These are phyloP conservation scores for Neomonachus schauinslandi DNA, from an alignment of 2,113 vertebrate species.

Conservation along the genomic window DNA sequence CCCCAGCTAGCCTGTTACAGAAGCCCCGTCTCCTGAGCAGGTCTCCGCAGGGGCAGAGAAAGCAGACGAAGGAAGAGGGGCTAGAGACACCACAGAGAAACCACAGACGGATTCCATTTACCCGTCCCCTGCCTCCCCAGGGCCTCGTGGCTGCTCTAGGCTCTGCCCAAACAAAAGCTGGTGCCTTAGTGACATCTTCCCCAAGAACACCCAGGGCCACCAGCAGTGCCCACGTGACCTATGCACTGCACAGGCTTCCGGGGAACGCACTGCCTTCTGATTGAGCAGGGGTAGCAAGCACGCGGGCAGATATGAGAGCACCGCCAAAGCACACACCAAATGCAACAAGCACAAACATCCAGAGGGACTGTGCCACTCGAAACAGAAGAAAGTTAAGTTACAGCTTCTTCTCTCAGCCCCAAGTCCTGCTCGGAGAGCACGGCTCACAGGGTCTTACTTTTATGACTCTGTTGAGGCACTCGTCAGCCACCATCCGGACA, in stretches of 20 bases:
- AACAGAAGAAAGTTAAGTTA: accelerated
- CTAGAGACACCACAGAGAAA: neutral
- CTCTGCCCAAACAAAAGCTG: neutral
- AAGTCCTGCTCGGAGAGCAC: accelerated
- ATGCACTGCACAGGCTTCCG: accelerated
- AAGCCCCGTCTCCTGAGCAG: neutral
- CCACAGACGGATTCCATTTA: neutral
- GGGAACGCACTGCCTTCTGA: neutral
- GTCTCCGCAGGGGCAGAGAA: neutral
- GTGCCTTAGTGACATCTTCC: neutral
- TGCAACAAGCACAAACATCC: neutral
- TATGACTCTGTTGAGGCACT: slow-evolving; percentile 99
- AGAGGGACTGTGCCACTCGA: accelerated
- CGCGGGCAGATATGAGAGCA: accelerated
- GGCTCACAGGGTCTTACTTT: slow-evolving; percentile 88
- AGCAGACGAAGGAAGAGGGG: neutral
- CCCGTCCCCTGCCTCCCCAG: accelerated
- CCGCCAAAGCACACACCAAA: neutral
- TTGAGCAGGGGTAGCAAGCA: neutral
- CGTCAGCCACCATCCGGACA: slow-evolving; percentile 98
- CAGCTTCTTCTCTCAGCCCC: neutral
- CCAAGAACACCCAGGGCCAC: neutral
- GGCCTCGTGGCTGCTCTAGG: neutral
- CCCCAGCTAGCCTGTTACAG: too few species aligned
- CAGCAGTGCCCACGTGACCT: too few species aligned